phyloP scores from a whole-genome alignment of 1,140 invertebrate genomes.

The Megalonaias nervosa region DNA sequence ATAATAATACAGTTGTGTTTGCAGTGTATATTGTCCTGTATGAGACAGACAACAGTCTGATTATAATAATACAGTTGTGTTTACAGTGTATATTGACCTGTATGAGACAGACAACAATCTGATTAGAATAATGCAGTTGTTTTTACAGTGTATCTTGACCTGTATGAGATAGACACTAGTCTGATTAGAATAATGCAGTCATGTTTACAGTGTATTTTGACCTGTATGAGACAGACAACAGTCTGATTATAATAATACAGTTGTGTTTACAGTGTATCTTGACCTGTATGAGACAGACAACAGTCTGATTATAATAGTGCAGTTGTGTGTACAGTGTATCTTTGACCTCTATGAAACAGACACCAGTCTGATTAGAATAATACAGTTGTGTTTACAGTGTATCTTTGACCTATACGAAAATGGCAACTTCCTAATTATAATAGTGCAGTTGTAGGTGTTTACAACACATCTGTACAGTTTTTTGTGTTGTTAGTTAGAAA shows the following conservation, averaged over 20 bases:
- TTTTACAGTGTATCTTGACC: constrained; percentile 70
- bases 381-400: constrained; percentile 77
- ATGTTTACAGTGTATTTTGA: constrained; percentile 75
- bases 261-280: constrained; percentile 73
- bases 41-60: constrained; percentile 81
- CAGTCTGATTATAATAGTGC: constrained; percentile 82
- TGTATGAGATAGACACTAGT: constrained; percentile 82
- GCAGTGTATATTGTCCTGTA: constrained; percentile 79
- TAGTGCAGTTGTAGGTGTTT: constrained; percentile 78
- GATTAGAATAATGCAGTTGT: constrained; percentile 85
- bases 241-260: constrained; percentile 84
- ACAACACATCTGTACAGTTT: too few species aligned
- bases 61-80: constrained; percentile 84
- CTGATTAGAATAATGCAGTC: constrained; percentile 85
- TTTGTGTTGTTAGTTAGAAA: too few species aligned
- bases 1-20: constrained; percentile 81
- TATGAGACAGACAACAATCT: constrained; percentile 83
- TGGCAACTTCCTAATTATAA: constrained; percentile 83
- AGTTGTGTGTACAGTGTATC: constrained; percentile 73
- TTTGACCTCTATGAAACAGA: constrained; percentile 84
- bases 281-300: constrained; percentile 84
- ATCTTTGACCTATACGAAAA: constrained; percentile 83
- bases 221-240: constrained; percentile 83
- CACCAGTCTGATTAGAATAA: constrained; percentile 82
- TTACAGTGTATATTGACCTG: constrained; percentile 73